Evolutionary conservation across 1,140 invertebrate species (phyloP).

Genomic region (Metopolophium dirhodum): DNA sequence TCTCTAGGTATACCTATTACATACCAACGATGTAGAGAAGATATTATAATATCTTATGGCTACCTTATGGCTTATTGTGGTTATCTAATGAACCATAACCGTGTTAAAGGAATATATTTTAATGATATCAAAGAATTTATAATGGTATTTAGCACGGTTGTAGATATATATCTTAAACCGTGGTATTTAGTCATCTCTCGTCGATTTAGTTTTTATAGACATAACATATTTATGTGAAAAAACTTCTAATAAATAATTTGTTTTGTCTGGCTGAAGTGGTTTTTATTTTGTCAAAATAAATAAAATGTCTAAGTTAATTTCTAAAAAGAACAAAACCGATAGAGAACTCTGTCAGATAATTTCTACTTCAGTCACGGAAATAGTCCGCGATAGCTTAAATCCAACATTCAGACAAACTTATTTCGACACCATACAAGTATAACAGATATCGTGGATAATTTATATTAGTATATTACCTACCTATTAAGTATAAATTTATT

Average conservation of each 20-base stretch:
- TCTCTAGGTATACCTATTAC: too few species aligned
- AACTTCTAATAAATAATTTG: not conserved
- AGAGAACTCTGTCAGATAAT: conserved; percentile 35
- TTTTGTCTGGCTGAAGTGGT: not conserved
- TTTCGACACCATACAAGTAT: conserved; percentile 14
- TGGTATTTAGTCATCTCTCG: not conserved
- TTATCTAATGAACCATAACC: not conserved
- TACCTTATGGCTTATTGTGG: too few species aligned
- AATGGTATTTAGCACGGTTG: not conserved
- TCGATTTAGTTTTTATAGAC: not conserved
- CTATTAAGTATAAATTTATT: not conserved
- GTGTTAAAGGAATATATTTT: not conserved
- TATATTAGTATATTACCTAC: not conserved
- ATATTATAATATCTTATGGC: too few species aligned
- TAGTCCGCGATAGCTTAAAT: conserved; percentile 37
- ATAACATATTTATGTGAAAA: not conserved
- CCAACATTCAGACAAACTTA: conserved; percentile 37
- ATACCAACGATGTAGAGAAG: too few species aligned
- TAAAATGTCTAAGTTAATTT: conserved; percentile 10
- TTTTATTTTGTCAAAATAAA: not conserved
- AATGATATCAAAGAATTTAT: not conserved
- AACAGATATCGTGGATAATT: not conserved
- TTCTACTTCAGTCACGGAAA: conserved; percentile 30
- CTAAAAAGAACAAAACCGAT: conserved; percentile 3
- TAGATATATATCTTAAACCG: too few species aligned